phyloP scores from a whole-genome alignment of 2,888 invertebrate genomes.

The Euproctis similis region DNA sequence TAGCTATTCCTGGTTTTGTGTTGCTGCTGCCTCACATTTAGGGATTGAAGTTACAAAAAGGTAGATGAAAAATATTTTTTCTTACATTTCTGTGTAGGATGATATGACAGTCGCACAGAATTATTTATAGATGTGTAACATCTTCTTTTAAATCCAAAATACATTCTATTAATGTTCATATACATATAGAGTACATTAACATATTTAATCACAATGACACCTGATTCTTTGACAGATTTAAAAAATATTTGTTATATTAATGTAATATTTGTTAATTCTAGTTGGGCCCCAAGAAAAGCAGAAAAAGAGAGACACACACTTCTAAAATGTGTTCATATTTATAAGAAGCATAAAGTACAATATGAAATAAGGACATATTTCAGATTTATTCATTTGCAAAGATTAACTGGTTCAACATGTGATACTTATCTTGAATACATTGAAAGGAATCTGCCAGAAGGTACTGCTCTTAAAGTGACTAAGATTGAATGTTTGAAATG shows the following conservation, averaged over 20 bases:
- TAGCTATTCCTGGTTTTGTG: constrained; percentile 91
- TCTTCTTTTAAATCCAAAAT: too few species aligned
- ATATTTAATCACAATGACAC: too few species aligned
- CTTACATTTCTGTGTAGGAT: too few species aligned
- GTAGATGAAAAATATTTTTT: too few species aligned
- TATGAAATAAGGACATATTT: constrained; percentile 97
- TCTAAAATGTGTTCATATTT: constrained; percentile 90
- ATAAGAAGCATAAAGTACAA: constrained; percentile 95
- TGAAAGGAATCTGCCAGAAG: constrained; percentile 97
- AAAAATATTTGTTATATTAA: too few species aligned
- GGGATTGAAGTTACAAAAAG: constrained; percentile 85
- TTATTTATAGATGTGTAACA: too few species aligned
- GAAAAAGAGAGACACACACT: constrained; percentile 86
- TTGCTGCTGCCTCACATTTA: constrained; percentile 86
- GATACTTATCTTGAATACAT: constrained; percentile 97
- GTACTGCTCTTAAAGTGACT: constrained; percentile 93
- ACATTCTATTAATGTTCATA: too few species aligned
- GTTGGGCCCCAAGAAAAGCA: constrained; percentile 83
- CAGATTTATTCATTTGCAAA: constrained; percentile 86
- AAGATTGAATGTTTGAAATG: constrained; percentile 79
- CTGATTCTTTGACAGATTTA: too few species aligned
- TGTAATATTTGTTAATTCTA: constrained; percentile 50
- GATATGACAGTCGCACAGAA: too few species aligned
- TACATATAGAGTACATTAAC: too few species aligned
- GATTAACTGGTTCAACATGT: constrained; percentile 95